Evolutionary conservation across 2,797 vertebrate species (phyloP).

Genomic region (Platalea minor): DNA sequence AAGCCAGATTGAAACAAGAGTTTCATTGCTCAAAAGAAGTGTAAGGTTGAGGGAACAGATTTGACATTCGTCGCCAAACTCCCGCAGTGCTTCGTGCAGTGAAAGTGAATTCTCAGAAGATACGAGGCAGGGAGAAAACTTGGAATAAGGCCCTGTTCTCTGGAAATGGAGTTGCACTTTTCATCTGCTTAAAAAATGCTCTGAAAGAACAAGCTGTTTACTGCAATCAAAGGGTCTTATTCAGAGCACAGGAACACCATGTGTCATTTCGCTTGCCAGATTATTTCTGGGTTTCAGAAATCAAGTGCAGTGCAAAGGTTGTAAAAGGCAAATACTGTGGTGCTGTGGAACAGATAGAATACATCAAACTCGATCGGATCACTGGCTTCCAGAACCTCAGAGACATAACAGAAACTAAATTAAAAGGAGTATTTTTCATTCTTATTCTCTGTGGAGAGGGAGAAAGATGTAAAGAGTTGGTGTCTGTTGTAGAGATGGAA

Average conservation of each 20-base stretch:
- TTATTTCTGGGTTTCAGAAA: not conserved
- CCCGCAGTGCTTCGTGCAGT: not conserved
- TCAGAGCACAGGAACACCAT: slow-evolving; percentile 1
- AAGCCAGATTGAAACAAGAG: not conserved
- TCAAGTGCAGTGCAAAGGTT: not conserved
- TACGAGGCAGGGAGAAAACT: not conserved
- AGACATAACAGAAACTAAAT: not conserved
- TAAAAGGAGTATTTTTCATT: not conserved
- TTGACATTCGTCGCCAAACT: not conserved
- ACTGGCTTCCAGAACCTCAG: not conserved
- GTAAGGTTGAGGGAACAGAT: not conserved
- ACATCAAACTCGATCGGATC: not conserved
- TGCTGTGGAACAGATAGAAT: not conserved
- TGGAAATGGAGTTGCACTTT: not conserved
- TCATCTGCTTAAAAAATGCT: slow-evolving; percentile 3
- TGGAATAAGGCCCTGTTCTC: not conserved
- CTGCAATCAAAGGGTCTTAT: not conserved
- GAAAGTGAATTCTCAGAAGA: not conserved
- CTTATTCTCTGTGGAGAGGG: not conserved
- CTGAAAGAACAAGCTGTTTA: slow-evolving; percentile 19
- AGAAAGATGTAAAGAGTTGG: not conserved
- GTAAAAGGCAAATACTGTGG: not conserved
- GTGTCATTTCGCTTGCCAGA: not conserved
- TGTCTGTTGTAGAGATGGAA: not conserved
- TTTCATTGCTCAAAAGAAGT: not conserved